These are phyloP conservation scores for Lampropteryx suffumata DNA, from an alignment of 2,888 invertebrate genomes.

Conservation along the genomic window DNA sequence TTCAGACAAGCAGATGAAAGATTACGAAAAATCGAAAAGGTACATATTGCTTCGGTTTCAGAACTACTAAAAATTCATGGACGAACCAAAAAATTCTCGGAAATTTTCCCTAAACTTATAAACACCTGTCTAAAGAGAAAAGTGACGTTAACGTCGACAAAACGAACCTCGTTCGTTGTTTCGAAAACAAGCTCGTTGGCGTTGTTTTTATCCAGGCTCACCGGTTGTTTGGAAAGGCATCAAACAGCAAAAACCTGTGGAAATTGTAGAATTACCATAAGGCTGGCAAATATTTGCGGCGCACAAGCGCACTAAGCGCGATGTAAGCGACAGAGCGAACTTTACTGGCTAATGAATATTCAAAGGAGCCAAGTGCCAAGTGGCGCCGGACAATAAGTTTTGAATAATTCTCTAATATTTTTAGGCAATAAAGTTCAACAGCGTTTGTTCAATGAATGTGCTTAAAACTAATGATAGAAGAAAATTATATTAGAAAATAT, in stretches of 20 bases:
- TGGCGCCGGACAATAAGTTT: constrained; percentile 1
- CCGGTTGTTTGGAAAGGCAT: constrained; percentile 23
- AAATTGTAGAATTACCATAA: constrained; percentile 20
- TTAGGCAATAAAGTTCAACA: constrained; percentile 1
- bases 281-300: constrained; percentile 15
- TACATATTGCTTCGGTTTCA: neutral
- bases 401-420: constrained; percentile 8
- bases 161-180: constrained; percentile 1
- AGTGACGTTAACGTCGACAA: neutral
- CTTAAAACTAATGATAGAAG: neutral
- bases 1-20: too few relatives aligned
- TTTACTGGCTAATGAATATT: constrained; percentile 16
- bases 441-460: neutral
- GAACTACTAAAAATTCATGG: neutral
- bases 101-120: neutral
- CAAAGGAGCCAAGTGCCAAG: constrained; percentile 6
- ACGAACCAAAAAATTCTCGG: neutral
- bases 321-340: constrained; percentile 11
- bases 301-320: constrained; percentile 15
- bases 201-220: constrained; percentile 7
- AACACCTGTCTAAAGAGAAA: constrained; percentile 1
- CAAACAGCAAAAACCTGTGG: constrained; percentile 25
- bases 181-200: constrained; percentile 7
- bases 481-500: too few relatives aligned
- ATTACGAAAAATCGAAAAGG: too few relatives aligned